phyloP scores from a whole-genome alignment of 2,113 vertebrate species.

The Orientallactaga bullata region DNA sequence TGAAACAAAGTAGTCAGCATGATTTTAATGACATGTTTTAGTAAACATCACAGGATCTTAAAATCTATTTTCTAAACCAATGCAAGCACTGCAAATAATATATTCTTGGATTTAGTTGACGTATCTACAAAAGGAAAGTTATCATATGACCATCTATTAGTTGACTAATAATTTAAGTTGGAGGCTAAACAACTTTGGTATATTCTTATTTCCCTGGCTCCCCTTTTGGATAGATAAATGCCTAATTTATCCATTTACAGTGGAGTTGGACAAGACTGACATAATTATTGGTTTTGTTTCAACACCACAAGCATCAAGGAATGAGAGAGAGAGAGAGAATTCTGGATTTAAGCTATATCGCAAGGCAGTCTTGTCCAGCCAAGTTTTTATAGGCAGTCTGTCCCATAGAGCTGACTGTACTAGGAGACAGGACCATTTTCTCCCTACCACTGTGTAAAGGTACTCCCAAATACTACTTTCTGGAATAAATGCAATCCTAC shows the following conservation, averaged over 20 bases:
- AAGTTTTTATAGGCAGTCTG: background rate
- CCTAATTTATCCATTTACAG: background rate
- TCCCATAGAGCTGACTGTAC: background rate
- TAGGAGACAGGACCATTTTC: background rate
- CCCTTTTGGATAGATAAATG: too few relatives aligned
- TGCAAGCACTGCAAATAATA: conserved; percentile 42
- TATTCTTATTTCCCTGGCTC: conserved; percentile 31
- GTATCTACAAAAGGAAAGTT: conserved; percentile 16
- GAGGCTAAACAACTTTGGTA: conserved; percentile 59
- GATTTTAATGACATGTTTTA: conserved; percentile 76
- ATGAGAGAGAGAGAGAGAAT: background rate
- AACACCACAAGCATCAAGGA: background rate
- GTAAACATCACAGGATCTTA: conserved; percentile 47
- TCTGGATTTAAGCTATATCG: background rate
- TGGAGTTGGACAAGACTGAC: background rate
- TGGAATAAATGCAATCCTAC: background rate
- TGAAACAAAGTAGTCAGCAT: background rate
- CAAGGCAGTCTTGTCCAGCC: background rate
- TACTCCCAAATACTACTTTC: conserved; percentile 12
- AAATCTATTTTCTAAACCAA: conserved; percentile 50
- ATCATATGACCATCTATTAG: background rate
- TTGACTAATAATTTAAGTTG: conserved; percentile 13
- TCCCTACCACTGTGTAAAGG: background rate
- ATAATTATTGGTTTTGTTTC: background rate
- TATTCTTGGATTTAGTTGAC: conserved; percentile 26